phyloP scores from a whole-genome alignment of 1,140 invertebrate genomes.

The Saxidomus purpurata region DNA sequence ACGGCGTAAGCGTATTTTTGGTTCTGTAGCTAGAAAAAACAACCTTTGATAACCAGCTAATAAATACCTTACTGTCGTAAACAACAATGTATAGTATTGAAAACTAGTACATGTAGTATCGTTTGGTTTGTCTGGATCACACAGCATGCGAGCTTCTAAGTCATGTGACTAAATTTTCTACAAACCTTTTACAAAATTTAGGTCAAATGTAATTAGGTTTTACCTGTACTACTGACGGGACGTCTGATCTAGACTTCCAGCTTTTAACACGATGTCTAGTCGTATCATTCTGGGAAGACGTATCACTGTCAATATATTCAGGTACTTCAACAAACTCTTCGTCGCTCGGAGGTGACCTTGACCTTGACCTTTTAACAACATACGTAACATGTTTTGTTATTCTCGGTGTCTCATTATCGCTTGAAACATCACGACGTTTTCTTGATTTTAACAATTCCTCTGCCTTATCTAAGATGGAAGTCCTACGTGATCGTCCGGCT shows the following conservation, averaged over 20 bases:
- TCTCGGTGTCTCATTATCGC: not conserved
- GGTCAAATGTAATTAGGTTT: no score
- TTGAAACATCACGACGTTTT: not conserved
- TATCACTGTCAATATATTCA: constrained; percentile 9
- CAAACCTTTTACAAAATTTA: no score
- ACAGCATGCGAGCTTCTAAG: no score
- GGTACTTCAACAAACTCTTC: constrained; percentile 31
- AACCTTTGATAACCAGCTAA: no score
- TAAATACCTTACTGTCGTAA: no score
- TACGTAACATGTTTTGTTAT: not conserved
- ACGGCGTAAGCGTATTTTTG: no score
- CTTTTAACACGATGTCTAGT: not conserved
- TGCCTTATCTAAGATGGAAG: constrained; percentile 36
- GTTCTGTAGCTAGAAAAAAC: no score
- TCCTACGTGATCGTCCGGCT: constrained; percentile 7
- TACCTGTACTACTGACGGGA: constrained; percentile 54
- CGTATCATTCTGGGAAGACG: not conserved
- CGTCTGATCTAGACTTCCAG: constrained; percentile 20
- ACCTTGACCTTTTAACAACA: not conserved
- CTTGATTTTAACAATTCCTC: constrained; percentile 28
- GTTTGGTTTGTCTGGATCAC: no score
- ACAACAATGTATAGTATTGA: no score
- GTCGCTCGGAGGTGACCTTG: constrained; percentile 26
- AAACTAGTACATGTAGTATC: no score
- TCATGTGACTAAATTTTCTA: no score